phyloP scores from a whole-genome alignment of 2,797 vertebrate species.

The Sparidentex hasta region DNA sequence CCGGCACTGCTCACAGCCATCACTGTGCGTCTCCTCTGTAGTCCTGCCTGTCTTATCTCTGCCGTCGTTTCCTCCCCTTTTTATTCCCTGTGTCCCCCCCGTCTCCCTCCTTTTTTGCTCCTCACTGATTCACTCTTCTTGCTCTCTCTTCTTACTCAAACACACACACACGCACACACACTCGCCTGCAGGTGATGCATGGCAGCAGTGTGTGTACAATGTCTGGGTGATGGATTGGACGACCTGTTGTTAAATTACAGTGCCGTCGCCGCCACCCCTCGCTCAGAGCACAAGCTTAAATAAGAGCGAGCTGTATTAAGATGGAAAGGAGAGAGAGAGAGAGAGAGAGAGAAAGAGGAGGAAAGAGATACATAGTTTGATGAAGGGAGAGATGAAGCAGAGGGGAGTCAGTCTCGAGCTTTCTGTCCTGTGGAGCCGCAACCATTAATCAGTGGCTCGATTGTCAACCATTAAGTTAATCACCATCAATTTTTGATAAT shows the following conservation, averaged over 20 bases:
- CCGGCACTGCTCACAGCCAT: constrained; percentile 27
- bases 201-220: constrained; percentile 54
- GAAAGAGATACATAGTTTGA: constrained; percentile 28
- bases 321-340: constrained; percentile 36
- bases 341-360: not conserved
- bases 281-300: constrained; percentile 51
- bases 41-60: constrained; percentile 41
- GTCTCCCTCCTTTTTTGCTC: constrained; percentile 15
- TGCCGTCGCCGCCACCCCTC: constrained; percentile 1
- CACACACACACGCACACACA: constrained; percentile 37
- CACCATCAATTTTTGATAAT: too few species aligned
- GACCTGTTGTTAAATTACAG: constrained; percentile 66
- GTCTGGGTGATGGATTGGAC: constrained; percentile 74
- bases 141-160: constrained; percentile 38
- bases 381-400: constrained; percentile 26
- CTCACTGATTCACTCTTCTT: constrained; percentile 45
- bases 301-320: constrained; percentile 55
- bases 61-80: constrained; percentile 27
- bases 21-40: constrained; percentile 46
- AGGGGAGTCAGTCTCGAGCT: constrained; percentile 21
- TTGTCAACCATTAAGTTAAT: too few species aligned
- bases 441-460: too few species aligned
- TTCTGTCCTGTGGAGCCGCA: not conserved
- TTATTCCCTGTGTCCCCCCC: not conserved
- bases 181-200: constrained; percentile 64